Percentiles rank a stretch among this genome's conserved stretches.
These are phyloP conservation scores for Struthio camelus DNA, from an alignment of 2,113 vertebrate genomes.

Conservation along the genomic window DNA sequence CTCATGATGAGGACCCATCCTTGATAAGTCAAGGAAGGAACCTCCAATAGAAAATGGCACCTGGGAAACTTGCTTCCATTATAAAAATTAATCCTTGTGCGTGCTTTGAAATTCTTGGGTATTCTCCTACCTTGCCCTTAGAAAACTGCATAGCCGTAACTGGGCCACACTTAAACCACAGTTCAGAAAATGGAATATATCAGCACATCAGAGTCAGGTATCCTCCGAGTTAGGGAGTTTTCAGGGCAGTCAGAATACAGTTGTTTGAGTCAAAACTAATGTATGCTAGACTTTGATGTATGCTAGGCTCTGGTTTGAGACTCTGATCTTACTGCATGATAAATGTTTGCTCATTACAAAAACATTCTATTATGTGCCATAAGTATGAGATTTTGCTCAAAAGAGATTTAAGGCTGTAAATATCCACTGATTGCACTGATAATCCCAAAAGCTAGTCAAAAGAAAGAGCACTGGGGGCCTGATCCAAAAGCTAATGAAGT, in stretches of 20 bases:
- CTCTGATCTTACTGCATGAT: background rate
- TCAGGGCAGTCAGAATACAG: background rate
- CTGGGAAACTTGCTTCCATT: background rate
- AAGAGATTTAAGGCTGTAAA: background rate
- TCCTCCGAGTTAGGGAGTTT: background rate
- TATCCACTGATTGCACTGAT: background rate
- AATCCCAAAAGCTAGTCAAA: background rate
- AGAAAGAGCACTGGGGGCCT: background rate
- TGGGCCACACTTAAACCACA: background rate
- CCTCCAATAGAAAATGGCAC: background rate
- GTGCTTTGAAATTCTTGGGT: background rate
- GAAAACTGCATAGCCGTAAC: background rate
- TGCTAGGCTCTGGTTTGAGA: background rate
- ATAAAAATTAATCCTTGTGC: background rate
- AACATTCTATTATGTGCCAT: background rate
- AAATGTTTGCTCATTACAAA: background rate
- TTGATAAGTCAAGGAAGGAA: background rate
- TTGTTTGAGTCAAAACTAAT: too few relatives aligned
- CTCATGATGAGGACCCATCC: background rate
- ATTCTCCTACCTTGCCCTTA: background rate
- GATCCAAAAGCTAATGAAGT: background rate
- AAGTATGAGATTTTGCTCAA: background rate
- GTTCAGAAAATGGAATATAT: background rate
- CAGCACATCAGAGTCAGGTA: background rate
- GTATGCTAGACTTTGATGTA: background rate